These are phyloP conservation scores for Drosophila burlai DNA, from an alignment of 1,140 invertebrate species.

Conservation along the genomic window DNA sequence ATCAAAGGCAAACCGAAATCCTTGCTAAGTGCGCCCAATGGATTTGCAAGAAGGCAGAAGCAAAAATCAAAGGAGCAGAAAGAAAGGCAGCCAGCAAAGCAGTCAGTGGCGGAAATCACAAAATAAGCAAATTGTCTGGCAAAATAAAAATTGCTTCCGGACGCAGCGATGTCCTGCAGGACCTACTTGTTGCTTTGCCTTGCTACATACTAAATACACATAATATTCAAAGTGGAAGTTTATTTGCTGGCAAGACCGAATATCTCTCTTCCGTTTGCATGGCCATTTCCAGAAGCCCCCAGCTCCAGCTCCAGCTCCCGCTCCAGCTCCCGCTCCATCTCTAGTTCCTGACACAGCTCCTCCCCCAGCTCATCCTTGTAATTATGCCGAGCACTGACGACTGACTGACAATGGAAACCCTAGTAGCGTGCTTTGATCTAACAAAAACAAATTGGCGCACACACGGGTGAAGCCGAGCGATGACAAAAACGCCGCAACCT, in stretches of 20 bases:
- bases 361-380: conserved; percentile 14
- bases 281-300: not conserved
- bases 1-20: conserved; percentile 2
- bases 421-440: conserved; percentile 78
- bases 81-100: conserved; percentile 3
- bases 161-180: conserved; percentile 38
- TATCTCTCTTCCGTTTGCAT: conserved; percentile 5
- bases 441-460: conserved; percentile 58
- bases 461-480: conserved; percentile 40
- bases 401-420: conserved; percentile 73
- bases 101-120: conserved; percentile 77
- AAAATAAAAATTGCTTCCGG: conserved; percentile 85
- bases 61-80: conserved; percentile 6
- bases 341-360: not conserved
- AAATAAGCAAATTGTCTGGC: conserved; percentile 85
- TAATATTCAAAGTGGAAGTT: conserved; percentile 7
- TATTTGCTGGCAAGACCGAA: not conserved
- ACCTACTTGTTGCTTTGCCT: conserved; percentile 56
- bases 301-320: not conserved
- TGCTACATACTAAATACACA: not conserved
- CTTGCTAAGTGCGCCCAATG: conserved; percentile 23
- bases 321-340: not conserved
- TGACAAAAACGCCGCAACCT: conserved; percentile 53
- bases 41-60: conserved; percentile 21
- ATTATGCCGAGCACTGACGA: conserved; percentile 11